Base-by-base conservation (phyloP, 2,797 vertebrate species). In the Onychomys leucogaster region DNA sequence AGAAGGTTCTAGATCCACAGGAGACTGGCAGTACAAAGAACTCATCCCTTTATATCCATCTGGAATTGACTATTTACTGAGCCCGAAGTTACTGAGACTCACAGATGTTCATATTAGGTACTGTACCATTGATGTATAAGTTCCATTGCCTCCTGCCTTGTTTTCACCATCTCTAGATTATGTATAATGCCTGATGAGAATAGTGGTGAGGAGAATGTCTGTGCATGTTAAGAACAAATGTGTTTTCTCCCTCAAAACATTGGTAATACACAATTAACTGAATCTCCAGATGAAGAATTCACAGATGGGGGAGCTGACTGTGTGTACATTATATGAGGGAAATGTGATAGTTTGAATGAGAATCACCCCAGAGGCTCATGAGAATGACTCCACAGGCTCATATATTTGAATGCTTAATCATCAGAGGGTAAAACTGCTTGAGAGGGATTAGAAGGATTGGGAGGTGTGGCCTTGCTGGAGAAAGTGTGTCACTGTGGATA, bases 321-420 rank as follows among this genome's bases (percentile, higher is more conserved):
- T 0, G 1, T 1, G 13, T 23, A 17, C 41, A 37, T 25, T 34
- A 10, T 4, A 32, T 1, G 6, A 4, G 13, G 27, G 9, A 10
- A 7, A 8, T 32, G 1, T 21, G 5, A 59, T 82, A 27, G 16
- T 84, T 84, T 65, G 9, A 46, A 21, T 13, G 11, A 32, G 16
- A 46, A 84, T 21, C 9, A 11, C 1, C 25, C 61, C 3, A 32
- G 63, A 83, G 55, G 55, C 55, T 57, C 55, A 21, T 12, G 6
- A 11, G 37, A 63, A 84, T 21, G 37, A 10, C 1, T 13, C 61
- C 6, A 32, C 63, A 84, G 16, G 81, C 16, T 34, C 17, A 34
- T 4, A 5, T 32, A 63, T 63, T 83, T 83, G 14, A 83, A 63
- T 32, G 57, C 1, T 61, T 83, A 61, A 34, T 83, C 59, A 63